phyloP scores from a whole-genome alignment of 2,113 vertebrate species.

The human (Homo sapiens) region GRCh38 chr2:3005501-3006000 shows the following conservation, averaged over 20 bases:
- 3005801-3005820: neutral
- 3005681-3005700: neutral
- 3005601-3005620: too few species aligned
- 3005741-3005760: neutral
- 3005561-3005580: neutral
- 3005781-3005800: neutral
- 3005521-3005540: too few species aligned
- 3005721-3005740: neutral
- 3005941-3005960: neutral
- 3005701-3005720: fast-evolving
- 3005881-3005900: neutral
- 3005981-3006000: neutral
- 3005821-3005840: neutral
- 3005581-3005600: neutral
- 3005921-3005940: neutral
- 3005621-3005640: fast-evolving
- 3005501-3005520: neutral
- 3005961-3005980: neutral
- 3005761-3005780: neutral
- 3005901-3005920: neutral
- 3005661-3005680: fast-evolving
- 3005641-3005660: neutral
- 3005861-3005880: neutral
- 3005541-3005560: fast-evolving
- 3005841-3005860: neutral